These are phyloP conservation scores for Pelecanus crispus DNA, from an alignment of 2,113 vertebrate genomes.

Conservation along the genomic window DNA sequence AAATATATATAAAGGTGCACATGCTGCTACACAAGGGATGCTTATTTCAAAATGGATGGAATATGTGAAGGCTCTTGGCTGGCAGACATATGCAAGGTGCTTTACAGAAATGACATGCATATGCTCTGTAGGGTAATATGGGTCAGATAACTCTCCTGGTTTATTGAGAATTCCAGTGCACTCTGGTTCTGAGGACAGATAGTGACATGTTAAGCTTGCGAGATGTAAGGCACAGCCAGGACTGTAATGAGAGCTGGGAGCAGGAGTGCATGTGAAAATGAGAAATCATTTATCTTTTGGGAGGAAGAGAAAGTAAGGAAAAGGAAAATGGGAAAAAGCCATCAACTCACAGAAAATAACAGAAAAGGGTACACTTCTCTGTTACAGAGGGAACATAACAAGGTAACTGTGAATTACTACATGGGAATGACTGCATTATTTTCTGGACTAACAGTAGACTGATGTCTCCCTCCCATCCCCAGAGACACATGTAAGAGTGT, in stretches of 20 bases:
- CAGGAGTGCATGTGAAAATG: not conserved
- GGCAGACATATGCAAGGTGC: not conserved
- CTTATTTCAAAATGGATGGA: conserved; percentile 13
- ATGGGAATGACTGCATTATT: not conserved
- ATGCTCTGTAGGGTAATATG: not conserved
- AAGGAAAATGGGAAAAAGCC: not conserved
- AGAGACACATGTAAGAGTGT: not conserved
- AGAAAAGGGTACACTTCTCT: not conserved
- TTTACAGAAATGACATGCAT: not conserved
- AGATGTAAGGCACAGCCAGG: not conserved
- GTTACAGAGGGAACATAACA: not conserved
- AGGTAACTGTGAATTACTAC: not conserved
- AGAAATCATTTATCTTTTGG: not conserved
- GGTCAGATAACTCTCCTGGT: conserved; percentile 7
- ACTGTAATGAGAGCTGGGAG: conserved; percentile 7
- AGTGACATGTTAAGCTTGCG: conserved; percentile 7
- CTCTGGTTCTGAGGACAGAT: conserved; percentile 4
- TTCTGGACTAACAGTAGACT: not conserved
- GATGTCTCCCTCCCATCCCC: not conserved
- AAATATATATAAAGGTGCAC: conserved; percentile 51
- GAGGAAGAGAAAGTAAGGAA: not conserved
- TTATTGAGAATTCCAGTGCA: conserved; percentile 18
- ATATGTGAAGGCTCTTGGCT: not conserved
- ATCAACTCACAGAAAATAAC: not conserved
- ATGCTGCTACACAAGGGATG: conserved; percentile 2